Evolutionary conservation across 2,113 vertebrate genomes (phyloP), one percentile per base, ranked within the genome.

Genomic region (Polypterus bichir): DNA sequence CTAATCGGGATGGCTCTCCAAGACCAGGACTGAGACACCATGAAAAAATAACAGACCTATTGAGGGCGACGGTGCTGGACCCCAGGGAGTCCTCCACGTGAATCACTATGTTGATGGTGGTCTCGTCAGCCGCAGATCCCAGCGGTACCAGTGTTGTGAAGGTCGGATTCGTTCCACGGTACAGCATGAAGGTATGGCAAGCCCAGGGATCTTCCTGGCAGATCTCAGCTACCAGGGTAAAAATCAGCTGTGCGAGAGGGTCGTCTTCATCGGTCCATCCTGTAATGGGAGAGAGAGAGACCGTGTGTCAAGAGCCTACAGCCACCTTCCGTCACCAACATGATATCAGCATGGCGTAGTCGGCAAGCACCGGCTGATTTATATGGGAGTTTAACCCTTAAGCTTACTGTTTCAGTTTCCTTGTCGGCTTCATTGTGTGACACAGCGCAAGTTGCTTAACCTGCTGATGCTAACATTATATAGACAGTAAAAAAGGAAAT

Each of bases 21-120:
- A 27, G 27, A 27, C 27, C 27, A 27, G 27, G 27, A 27, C 27
- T 27, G 27, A 27, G 27, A 27, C 27, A 27, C 27, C 27, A 27
- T 27, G 27, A 27, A 2, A 27, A 27, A 27, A 27, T 27, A 27
- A 27, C 64, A 69, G 63, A 89, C 88, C 74, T 79, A 70, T 82
- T 83, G 0, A 84, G 64, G 57, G 84, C 84, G 44, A 71, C 61
- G 5, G 77, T 69, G 48, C 71, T 78, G 47, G 77, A 69, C 3
- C 84, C 87, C n/a, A 74, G 69, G 10, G 74, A 64, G 62, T 87
- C 72, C 60, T 87, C 88, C 27, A 89, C 65, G 59, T 76, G 63
- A 27, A 88, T 59, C 61, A 68, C 69, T 1, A 87, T 66, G 9
- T 63, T 70, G 57, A 88, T 71, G 5, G 73, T 47, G 54, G 57